Conservation (phyloP, 2,113 vertebrate species). For the Actinemys pallida region DNA sequence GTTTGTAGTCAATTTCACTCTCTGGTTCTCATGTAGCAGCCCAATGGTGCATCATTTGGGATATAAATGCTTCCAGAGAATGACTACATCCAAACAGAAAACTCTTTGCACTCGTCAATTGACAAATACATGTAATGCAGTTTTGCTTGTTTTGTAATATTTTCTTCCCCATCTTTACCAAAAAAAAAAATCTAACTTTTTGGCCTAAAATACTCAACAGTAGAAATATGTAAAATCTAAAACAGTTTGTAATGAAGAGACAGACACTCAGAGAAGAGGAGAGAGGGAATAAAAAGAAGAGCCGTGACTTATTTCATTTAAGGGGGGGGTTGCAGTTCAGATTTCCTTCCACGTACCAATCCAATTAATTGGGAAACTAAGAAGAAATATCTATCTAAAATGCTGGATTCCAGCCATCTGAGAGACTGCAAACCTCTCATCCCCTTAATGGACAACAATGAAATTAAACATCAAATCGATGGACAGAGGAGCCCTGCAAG, state of each 20-base stretch:
- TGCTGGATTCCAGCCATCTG: not conserved
- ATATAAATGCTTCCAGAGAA: not conserved
- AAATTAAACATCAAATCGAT: not conserved
- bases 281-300: not conserved
- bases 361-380: not conserved
- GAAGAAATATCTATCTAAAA: not conserved
- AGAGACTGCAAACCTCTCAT: not conserved
- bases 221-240: not conserved
- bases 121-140: not conserved
- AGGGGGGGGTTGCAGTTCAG: not conserved
- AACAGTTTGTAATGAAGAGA: not conserved
- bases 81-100: not conserved
- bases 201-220: not conserved
- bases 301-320: not conserved
- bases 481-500: not conserved
- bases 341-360: not conserved
- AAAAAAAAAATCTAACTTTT: not conserved
- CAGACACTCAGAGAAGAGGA: not conserved
- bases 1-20: not conserved
- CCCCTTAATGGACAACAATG: not conserved
- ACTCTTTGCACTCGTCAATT: not conserved
- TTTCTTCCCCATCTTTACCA: not conserved
- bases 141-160: not conserved
- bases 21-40: not conserved
- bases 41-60: not conserved